A percentile compares a stretch with the other conserved stretches of the same genome.
phyloP scores from a whole-genome alignment of 2,113 vertebrate genomes.

The Trogon surrucura region DNA sequence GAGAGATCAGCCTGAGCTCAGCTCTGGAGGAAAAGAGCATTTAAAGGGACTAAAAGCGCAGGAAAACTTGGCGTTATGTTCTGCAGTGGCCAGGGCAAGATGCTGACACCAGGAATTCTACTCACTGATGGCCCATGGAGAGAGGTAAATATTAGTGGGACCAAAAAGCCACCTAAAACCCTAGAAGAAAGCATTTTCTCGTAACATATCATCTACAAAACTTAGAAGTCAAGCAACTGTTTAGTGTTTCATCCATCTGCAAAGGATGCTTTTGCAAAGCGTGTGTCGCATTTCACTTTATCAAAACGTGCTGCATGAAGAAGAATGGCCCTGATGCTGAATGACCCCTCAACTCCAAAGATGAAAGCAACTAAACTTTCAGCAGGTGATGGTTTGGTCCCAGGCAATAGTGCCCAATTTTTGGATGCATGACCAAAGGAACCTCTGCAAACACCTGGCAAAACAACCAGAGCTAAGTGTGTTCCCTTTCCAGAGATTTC shows the following conservation, averaged over 20 bases:
- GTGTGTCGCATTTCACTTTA: not conserved
- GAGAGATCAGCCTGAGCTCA: not conserved
- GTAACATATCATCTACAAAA: not conserved
- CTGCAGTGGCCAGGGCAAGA: not conserved
- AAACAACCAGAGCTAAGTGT: not conserved
- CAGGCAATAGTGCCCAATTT: not conserved
- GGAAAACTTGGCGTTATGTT: not conserved
- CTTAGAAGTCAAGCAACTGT: not conserved
- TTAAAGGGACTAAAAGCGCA: not conserved
- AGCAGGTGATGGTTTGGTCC: not conserved
- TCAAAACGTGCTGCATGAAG: not conserved
- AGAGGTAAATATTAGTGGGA: not conserved
- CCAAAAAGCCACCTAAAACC: not conserved
- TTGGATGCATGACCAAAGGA: not conserved
- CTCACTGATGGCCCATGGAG: not conserved
- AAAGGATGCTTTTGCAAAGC: not conserved
- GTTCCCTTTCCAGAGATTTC: not conserved
- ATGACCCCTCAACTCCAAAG: not conserved
- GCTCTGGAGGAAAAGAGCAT: not conserved
- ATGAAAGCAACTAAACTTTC: not conserved
- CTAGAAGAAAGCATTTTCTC: not conserved
- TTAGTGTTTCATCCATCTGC: not conserved
- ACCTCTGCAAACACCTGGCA: not conserved
- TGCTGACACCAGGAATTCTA: not conserved
- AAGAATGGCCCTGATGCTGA: accelerated